Evolutionary conservation across 2,888 invertebrate species (phyloP).

Genomic region (Lypha dubia): DNA sequence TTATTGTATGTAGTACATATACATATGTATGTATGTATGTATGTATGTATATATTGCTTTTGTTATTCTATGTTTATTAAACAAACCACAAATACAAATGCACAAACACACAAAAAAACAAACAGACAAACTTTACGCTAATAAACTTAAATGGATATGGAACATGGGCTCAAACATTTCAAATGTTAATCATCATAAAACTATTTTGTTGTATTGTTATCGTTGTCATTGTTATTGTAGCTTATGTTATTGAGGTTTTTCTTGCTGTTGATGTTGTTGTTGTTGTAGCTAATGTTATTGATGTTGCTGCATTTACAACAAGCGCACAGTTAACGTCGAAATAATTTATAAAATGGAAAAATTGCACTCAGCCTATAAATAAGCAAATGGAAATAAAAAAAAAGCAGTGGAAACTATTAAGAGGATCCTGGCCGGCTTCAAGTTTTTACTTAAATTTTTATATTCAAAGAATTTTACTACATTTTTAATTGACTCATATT

Average conservation of each 20-base stretch:
- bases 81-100: slow-evolving; percentile 32
- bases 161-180: slow-evolving; percentile 51
- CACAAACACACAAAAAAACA: slow-evolving; percentile 16
- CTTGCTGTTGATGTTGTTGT: slow-evolving; percentile 18
- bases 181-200: slow-evolving; percentile 72
- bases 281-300: background rate
- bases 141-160: slow-evolving; percentile 30
- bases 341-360: slow-evolving; percentile 70
- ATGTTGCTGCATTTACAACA: slow-evolving; percentile 30
- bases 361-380: slow-evolving; percentile 61
- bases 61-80: slow-evolving; percentile 37
- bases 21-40: background rate
- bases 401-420: slow-evolving; percentile 13
- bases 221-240: slow-evolving; percentile 42
- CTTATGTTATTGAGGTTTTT: slow-evolving; percentile 38
- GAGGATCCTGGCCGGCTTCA: too few species aligned
- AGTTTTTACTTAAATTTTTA: background rate
- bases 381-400: slow-evolving; percentile 30
- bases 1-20: slow-evolving; percentile 22
- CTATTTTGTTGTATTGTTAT: slow-evolving; percentile 64
- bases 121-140: slow-evolving; percentile 2
- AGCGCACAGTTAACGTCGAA: slow-evolving; percentile 65
- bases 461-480: too few species aligned
- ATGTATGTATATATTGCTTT: background rate
- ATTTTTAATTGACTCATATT: too few species aligned